Base-by-base conservation (phyloP, 2,888 invertebrate species). In the Pammene aurita region DNA sequence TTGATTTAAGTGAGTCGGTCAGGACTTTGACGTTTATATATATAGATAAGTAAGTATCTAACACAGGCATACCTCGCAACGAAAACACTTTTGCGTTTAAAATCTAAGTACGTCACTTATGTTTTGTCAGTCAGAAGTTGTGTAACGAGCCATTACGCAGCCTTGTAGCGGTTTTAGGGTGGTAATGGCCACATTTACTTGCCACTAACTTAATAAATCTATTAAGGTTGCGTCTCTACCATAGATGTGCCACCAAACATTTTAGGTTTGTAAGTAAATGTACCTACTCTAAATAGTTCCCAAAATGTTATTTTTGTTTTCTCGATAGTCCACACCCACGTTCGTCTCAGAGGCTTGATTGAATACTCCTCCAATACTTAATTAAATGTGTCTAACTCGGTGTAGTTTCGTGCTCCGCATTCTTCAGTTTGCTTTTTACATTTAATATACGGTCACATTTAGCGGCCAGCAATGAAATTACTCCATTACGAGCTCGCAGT, bases 131-230 rank as follows among this genome's bases (percentile, higher is more conserved):
- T 10, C 16, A 14, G 18, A 50, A 50, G 18, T 26, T 50, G 50
- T 50, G 18, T 50, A 50, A 50, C 26, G 50, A 42, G 42, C 41
- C 38, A 2, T 11, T 34, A 18, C n/a, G 9, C 26, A 18, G 11
- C 26, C 42, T 41, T 11, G 10, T 50, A 10, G 50, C 16, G 66
- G 41, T 58, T 66, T n/a, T 52, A 18, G 26, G 26, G 26, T 26
- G 35, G 61, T 48, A 48, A 50, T 61, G 11, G n/a, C n/a, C 26
- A 56, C 55, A 56, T 63, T 54, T 46, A 54, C 14, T 56, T 46
- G 11, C 6, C 44, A 46, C 26, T 41, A 57, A 57, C 38, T 35
- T 60, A 54, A 60, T 66, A 44, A 42, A 48, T 26, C 48, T 18
- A 57, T 57, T 48, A 57, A 41, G 9, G 57, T 1, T n/a, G 35